Percentiles rank a stretch among this genome's conserved stretches.
Evolutionary conservation across 2,113 vertebrate species (phyloP).

Genomic region (Corvus moneduloides): DNA sequence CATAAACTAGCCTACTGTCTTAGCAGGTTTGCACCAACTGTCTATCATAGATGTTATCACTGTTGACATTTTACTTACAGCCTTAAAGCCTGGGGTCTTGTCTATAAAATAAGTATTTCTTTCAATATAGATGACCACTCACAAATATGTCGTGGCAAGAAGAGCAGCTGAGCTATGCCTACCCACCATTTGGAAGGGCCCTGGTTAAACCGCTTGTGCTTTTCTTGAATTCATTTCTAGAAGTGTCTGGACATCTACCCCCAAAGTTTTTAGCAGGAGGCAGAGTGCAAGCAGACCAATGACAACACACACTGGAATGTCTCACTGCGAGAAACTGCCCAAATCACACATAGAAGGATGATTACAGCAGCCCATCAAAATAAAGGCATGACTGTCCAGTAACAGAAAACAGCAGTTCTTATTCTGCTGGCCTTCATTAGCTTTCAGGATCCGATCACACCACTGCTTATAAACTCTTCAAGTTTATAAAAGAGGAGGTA

Average conservation of each 20-base stretch:
- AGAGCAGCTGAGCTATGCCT: not conserved
- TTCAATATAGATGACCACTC: not conserved
- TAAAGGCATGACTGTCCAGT: not conserved
- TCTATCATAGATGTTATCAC: not conserved
- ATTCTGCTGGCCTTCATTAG: slow-evolving; percentile 4
- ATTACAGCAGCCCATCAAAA: not conserved
- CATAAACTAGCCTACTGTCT: not conserved
- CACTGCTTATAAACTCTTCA: not conserved
- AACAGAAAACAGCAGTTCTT: not conserved
- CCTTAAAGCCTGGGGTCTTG: not conserved
- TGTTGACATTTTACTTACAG: not conserved
- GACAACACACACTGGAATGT: not conserved
- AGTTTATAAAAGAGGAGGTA: not conserved
- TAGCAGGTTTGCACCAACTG: not conserved
- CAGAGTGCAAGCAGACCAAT: not conserved
- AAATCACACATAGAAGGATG: not conserved
- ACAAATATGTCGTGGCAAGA: not conserved
- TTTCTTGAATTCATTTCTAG: not conserved
- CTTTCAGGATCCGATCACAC: not conserved
- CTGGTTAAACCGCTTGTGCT: not conserved
- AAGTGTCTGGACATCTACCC: not conserved
- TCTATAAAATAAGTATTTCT: not conserved
- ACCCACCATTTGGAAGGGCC: not conserved
- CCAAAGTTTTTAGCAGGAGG: not conserved
- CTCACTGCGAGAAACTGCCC: not conserved